Evolutionary conservation across 2,113 vertebrate genomes (phyloP), one percentile per base, ranked within the genome.

Genomic region (Antennarius striatus): DNA sequence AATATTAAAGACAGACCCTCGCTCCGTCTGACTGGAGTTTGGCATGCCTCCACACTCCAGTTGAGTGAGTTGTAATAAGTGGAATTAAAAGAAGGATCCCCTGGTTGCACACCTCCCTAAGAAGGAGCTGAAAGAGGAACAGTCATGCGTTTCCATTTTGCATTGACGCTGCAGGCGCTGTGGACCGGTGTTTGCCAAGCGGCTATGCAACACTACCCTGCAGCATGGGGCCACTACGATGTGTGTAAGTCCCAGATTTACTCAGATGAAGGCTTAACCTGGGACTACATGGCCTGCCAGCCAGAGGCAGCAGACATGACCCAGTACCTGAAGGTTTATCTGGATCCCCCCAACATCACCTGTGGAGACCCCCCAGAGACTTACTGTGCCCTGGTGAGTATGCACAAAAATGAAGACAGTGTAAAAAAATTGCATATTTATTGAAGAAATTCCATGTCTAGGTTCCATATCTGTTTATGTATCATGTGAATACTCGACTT

Each of bases 221-320:
- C 96, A 0, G 94, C 95, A 3, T 98, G 96, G 96, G 96, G 97
- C 78, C 98, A 99, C 90, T 99, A 99, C 45, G 97, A 99, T 0
- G 93, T 98, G 63, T 99, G 98, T 79, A 99, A 99, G 87, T 97
- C 95, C 73, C 96, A 96, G 86, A 91, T 97, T 82, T 98, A 96
- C 87, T 95, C 96, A 0, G 98, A 99, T 55, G 96, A 98, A 83
- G 98, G 95, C 69, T 94, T 96, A 67, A 93, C 95, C 70, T 99
- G 98, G 98, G 97, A 99, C 95, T 99, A 99, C 92, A 98, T 97
- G 95, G 96, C 98, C 75, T 99, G 98, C 89, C 97, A 99, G 76
- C 98, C 97, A 0, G 97, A 99, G 91, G 95, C 96, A 42, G 95
- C 94, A 36, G 96, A 98, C 87, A 97, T 99, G 97, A 98, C 98